phyloP scores from a whole-genome alignment of 2,113 vertebrate genomes.

The Geococcyx californianus region DNA sequence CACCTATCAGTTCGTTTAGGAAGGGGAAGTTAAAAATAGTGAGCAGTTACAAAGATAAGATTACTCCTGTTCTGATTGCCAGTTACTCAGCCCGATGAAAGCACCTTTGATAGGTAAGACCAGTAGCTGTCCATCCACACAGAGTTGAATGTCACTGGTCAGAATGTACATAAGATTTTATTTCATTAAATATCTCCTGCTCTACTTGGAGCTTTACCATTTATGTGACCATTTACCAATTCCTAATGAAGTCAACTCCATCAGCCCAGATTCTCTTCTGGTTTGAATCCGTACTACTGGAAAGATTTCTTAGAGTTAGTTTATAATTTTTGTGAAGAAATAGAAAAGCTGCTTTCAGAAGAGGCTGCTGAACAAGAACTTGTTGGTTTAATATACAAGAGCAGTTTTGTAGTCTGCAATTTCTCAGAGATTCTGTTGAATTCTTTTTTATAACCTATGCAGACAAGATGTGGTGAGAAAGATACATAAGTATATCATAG shows the following conservation, averaged over 20 bases:
- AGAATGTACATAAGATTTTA: background rate
- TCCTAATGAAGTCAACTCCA: background rate
- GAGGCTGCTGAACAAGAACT: background rate
- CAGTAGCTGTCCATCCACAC: background rate
- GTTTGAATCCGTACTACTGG: background rate
- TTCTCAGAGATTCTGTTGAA: background rate
- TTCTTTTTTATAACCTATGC: background rate
- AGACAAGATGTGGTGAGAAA: background rate
- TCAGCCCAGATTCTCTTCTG: background rate
- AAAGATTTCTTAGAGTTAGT: background rate
- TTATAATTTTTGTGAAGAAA: background rate
- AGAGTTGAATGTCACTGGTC: background rate
- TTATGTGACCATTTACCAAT: background rate
- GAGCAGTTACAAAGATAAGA: background rate
- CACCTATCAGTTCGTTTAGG: background rate
- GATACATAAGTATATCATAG: background rate
- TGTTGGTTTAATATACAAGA: background rate
- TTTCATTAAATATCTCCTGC: background rate
- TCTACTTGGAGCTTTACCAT: background rate
- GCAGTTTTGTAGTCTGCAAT: background rate
- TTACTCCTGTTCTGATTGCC: background rate
- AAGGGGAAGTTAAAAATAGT: background rate
- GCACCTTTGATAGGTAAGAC: background rate
- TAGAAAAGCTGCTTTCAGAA: background rate
- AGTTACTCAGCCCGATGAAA: background rate